Evolutionary conservation across 2,797 vertebrate genomes (phyloP), one percentile per base, ranked within the genome.

Genomic region (Falco concolor): DNA sequence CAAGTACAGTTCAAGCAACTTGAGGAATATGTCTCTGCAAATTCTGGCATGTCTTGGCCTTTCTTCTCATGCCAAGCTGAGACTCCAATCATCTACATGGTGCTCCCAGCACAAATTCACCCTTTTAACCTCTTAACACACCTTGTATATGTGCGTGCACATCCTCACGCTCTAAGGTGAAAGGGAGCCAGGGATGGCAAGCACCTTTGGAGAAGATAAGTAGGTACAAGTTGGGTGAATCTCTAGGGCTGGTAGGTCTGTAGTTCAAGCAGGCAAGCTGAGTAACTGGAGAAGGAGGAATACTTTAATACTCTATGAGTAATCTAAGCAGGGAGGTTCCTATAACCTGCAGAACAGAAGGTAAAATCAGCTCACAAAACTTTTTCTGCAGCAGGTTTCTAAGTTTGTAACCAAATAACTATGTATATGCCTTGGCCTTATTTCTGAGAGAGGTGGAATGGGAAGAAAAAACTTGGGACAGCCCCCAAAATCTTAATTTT

Each of bases 41-140:
- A 96, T 93, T 95, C 95, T 84, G 81, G 74, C 96, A 94, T 90
- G 96, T n/a, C 87, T 91, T 47, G 38, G 90, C 56, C 95, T 97
- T 96, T 97, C 79, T 95, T 96, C 96, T 93, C 82, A 40, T 96
- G 96, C 94, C 96, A 97, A 94, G 83, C 52, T 84, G 87, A 95
- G 86, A 84, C 85, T 96, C 85, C 80, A 95, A 18, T 95, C 78
- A 87, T 80, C 52, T 76, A 15, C 56, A 14, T 25, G 69, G 80
- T 95, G 95, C 93, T 96, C 28, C 73, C 85, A 95, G 87, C 94
- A 82, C 77, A 93, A 69, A 86, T 89, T 95, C 92, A 94, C 89
- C 87, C 83, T 93, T 94, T 91, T 95, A 91, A 96, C 93, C 96
- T 96, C 79, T 56, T 90, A 86, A 93, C 83, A 88, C 83, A 45